phyloP scores from a whole-genome alignment of 1,140 invertebrate genomes.

The Apis laboriosa region DNA sequence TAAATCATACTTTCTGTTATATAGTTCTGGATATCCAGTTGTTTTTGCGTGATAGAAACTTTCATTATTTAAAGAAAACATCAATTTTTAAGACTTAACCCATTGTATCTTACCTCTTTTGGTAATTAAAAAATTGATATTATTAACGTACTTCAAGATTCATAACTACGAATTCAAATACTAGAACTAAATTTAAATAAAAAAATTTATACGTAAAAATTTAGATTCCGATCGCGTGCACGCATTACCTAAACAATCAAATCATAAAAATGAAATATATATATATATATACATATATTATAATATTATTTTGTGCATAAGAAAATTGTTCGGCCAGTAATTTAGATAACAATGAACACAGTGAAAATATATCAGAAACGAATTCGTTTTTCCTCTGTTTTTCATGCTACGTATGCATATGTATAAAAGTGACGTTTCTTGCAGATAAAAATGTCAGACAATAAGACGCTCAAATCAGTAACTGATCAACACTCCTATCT shows the following conservation, averaged over 20 bases:
- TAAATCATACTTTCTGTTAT: constrained; percentile 62
- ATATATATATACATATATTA: background rate
- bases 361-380: constrained; percentile 14
- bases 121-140: constrained; percentile 16
- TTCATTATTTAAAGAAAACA: background rate
- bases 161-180: background rate
- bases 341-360: background rate
- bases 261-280: background rate
- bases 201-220: background rate
- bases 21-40: constrained; percentile 58
- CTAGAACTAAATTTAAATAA: background rate
- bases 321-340: background rate
- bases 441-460: constrained; percentile 48
- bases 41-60: constrained; percentile 28
- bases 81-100: background rate
- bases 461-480: constrained; percentile 1
- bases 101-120: background rate
- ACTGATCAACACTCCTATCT: constrained; percentile 4
- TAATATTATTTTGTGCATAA: background rate
- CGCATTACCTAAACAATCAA: background rate
- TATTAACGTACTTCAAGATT: background rate
- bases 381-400: constrained; percentile 3
- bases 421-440: constrained; percentile 35
- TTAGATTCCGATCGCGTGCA: background rate
- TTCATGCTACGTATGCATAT: background rate